These are phyloP conservation scores for Sinocyclocheilus grahami DNA, from an alignment of 2,113 vertebrate species.

Conservation along the genomic window DNA sequence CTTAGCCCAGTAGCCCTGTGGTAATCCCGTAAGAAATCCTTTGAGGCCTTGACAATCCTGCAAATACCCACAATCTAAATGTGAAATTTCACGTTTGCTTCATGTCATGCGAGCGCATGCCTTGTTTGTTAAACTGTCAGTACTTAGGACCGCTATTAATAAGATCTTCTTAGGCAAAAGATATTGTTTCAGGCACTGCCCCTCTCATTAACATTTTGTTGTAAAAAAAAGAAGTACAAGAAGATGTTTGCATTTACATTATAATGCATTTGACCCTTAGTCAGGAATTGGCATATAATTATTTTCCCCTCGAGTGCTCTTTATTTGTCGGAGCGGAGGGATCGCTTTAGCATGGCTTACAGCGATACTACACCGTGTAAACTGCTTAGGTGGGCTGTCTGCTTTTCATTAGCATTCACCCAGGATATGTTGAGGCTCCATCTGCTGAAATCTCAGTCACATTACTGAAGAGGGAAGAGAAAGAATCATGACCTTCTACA, in stretches of 20 bases:
- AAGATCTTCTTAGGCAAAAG: conserved; percentile 24
- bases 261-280: conserved; percentile 64
- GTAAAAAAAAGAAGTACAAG: conserved; percentile 48
- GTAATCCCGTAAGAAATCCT: conserved; percentile 59
- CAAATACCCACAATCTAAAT: conserved; percentile 31
- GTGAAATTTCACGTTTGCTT: conserved; percentile 16
- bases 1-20: conserved; percentile 54
- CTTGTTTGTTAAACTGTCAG: conserved; percentile 34
- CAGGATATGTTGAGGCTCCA: conserved; percentile 52
- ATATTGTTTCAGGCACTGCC: conserved; percentile 31
- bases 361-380: conserved; percentile 48
- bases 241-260: conserved; percentile 67
- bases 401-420: conserved; percentile 67
- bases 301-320: conserved; percentile 60
- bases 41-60: conserved; percentile 49
- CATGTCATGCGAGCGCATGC: not conserved
- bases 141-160: conserved; percentile 2
- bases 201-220: conserved; percentile 46
- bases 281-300: conserved; percentile 64
- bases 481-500: conserved; percentile 50
- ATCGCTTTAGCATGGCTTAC: conserved; percentile 65
- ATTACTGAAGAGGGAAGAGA: conserved; percentile 43
- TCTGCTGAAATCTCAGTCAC: conserved; percentile 51
- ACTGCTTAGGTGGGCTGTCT: conserved; percentile 62
- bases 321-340: conserved; percentile 54